These are phyloP conservation scores for Miichthys miiuy DNA, from an alignment of 2,797 vertebrate species.

Conservation along the genomic window DNA sequence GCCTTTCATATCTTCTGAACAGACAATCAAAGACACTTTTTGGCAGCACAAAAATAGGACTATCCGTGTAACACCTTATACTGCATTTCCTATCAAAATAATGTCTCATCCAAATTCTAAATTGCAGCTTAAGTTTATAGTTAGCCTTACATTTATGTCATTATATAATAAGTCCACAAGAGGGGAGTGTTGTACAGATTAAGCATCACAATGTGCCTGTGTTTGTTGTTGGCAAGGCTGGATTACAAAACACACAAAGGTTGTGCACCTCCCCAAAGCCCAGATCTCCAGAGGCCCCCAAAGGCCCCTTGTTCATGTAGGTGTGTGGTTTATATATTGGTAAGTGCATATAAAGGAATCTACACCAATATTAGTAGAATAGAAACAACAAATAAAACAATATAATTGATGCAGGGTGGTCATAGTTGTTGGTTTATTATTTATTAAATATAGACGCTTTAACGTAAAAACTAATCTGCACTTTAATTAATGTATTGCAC, in stretches of 20 bases:
- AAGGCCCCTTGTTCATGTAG: too few species aligned
- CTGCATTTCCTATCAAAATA: neutral
- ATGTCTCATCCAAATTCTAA: neutral
- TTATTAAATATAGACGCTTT: too few species aligned
- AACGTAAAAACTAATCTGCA: too few species aligned
- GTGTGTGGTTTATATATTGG: too few species aligned
- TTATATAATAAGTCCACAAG: conserved; percentile 24
- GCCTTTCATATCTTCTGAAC: neutral
- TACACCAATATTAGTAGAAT: neutral
- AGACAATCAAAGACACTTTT: neutral
- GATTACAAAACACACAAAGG: too few species aligned
- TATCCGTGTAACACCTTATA: too few species aligned
- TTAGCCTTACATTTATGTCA: neutral
- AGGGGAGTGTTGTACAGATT: conserved; percentile 14
- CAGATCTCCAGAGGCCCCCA: too few species aligned
- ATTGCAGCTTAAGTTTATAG: neutral
- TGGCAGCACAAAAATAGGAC: neutral
- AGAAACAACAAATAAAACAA: neutral
- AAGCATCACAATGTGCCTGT: neutral
- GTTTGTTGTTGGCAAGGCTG: neutral
- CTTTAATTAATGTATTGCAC: too few species aligned
- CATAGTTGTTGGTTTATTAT: too few species aligned
- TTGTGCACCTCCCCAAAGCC: too few species aligned
- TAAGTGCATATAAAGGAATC: neutral
- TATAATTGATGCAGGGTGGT: too few species aligned